Evolutionary conservation across 2,797 vertebrate species (phyloP).

Genomic region (Pantherophis vulpinus): DNA sequence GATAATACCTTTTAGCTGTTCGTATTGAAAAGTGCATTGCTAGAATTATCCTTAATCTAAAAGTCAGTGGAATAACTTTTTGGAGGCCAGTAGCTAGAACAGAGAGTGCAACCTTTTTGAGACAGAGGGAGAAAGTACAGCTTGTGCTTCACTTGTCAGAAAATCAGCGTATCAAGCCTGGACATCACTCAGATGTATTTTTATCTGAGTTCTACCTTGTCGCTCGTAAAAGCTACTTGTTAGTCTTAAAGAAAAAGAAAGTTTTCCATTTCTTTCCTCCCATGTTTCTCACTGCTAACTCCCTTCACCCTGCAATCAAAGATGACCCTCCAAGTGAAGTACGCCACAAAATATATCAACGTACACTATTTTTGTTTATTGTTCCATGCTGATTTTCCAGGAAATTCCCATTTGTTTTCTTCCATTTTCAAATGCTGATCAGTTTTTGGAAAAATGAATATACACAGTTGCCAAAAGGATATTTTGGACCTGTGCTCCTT

Average conservation of each 20-base stretch:
- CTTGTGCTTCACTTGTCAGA: not conserved
- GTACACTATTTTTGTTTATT: not conserved
- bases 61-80: not conserved
- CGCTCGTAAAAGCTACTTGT: not conserved
- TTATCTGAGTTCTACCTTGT: not conserved
- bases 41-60: not conserved
- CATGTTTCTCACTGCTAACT: not conserved
- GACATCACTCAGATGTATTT: conserved; percentile 27
- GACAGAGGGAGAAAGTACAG: conserved; percentile 17
- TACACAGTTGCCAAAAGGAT: not conserved
- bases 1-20: not conserved
- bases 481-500: not conserved
- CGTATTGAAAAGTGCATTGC: not conserved
- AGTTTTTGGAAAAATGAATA: not conserved
- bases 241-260: not conserved
- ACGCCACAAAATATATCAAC: not conserved
- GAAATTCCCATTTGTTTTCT: not conserved
- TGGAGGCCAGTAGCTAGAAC: not conserved
- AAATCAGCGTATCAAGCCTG: not conserved
- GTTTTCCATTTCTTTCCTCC: not conserved
- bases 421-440: no score
- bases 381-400: not conserved
- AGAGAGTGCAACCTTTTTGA: conserved; percentile 11
- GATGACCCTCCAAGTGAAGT: not conserved
- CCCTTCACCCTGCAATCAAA: not conserved